A percentile compares a stretch with the other conserved stretches of the same genome.
Evolutionary conservation across 2,888 invertebrate genomes (phyloP).

Genomic region (Dorcus hopei): DNA sequence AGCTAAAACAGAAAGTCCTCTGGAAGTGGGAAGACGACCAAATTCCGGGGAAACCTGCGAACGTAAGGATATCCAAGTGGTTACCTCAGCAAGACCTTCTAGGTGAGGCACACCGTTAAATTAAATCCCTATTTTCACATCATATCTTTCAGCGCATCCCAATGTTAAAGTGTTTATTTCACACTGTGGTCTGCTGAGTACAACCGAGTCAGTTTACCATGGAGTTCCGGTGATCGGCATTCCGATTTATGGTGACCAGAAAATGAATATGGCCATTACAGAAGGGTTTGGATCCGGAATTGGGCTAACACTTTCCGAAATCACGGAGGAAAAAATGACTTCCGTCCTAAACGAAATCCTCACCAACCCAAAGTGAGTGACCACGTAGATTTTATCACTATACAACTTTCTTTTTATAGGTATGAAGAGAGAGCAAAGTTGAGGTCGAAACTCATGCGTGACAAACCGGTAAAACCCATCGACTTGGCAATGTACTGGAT

Average conservation of each 20-base stretch:
- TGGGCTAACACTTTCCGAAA: background rate
- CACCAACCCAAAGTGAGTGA: conserved; percentile 7
- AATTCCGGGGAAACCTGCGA: conserved; percentile 6
- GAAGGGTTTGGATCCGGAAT: conserved; percentile 4
- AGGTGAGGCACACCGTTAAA: conserved; percentile 4
- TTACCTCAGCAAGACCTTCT: conserved; percentile 19
- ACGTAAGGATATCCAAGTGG: conserved; percentile 17
- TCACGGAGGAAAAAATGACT: conserved; percentile 6
- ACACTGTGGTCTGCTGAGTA: conserved; percentile 15
- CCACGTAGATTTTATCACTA: background rate
- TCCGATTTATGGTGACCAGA: conserved; percentile 16
- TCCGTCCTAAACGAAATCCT: background rate
- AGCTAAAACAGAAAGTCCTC: conserved; percentile 53
- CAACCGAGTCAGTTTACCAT: conserved; percentile 13
- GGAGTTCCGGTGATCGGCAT: conserved; percentile 18
- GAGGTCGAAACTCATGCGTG: conserved; percentile 21
- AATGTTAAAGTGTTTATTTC: conserved; percentile 19
- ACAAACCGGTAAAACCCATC: conserved; percentile 22
- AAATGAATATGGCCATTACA: conserved; percentile 13
- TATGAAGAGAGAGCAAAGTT: conserved; percentile 11
- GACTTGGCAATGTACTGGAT: conserved; percentile 28
- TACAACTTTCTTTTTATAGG: background rate
- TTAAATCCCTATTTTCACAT: too few relatives aligned
- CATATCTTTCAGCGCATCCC: conserved; percentile 19
- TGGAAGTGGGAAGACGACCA: conserved; percentile 51